Evolutionary conservation across 2,113 vertebrate species (phyloP), one percentile per base, ranked within the genome.

Genomic region (Poicephalus meyeri): DNA sequence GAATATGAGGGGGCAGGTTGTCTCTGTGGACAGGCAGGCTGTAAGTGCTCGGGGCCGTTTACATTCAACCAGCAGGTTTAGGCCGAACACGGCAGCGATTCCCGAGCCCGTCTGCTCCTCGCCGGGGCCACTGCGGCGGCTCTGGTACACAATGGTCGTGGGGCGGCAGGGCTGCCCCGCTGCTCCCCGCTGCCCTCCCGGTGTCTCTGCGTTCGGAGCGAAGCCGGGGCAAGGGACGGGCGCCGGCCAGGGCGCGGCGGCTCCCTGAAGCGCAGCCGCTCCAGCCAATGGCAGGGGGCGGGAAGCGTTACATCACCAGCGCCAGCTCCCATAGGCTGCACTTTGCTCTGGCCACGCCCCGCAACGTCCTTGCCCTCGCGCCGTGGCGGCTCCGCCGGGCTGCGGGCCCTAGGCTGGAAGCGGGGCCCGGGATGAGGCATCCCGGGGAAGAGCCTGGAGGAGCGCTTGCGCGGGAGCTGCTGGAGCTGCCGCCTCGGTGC

Each of bases 251-350:
- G 80, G 87, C 46, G 76, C 70, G 13, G 52, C 37, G 28, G 24
- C 19, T 7, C 18, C 50, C 21, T 10, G n/a, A 47, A 17, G 17
- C 4, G 4, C 33, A 4, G 20, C 9, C 1, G 16, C 24, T 3
- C 3, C 50, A 47, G 5, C 94, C 92, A 93, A 73, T 94, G 77
- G 37, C 26, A 6, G 65, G 49, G 42, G 9, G 29, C 2, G 31
- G 9, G 0, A 6, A 64, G 68, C 64, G 47, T 94, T 94, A 94
- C 84, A 94, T 95, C 92, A 93, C n/a, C 69, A 6, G 4, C 44
- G 7, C n/a, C 15, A 1, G 20, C 44, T 50, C 2, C 65, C 64
- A 89, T 96, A 37, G 95, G 92, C 69, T 47, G 46, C 1, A 3
- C 8, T 2, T 2, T 16, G 16, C 21, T 1, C 2, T 39, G 58